phyloP scores from a whole-genome alignment of 2,797 vertebrate genomes.

The Scolopax rusticola region DNA sequence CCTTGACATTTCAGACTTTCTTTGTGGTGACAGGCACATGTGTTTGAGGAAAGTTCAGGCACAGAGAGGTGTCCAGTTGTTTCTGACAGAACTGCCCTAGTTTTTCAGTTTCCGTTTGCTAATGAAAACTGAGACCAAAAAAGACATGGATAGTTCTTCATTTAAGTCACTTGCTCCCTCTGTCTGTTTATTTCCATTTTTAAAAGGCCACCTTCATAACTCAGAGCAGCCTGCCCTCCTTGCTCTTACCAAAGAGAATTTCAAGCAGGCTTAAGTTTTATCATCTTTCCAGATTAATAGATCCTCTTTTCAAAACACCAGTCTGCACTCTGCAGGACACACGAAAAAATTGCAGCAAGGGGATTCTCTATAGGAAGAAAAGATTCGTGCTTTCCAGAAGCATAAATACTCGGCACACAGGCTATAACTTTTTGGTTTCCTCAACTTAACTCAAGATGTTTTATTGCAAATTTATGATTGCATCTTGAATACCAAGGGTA shows the following conservation, averaged over 20 bases:
- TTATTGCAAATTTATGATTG: slow-evolving; percentile 13
- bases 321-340: slow-evolving; percentile 71
- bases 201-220: slow-evolving; percentile 74
- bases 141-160: slow-evolving; percentile 14
- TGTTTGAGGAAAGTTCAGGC: not conserved
- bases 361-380: not conserved
- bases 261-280: slow-evolving; percentile 36
- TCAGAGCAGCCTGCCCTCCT: slow-evolving; percentile 50
- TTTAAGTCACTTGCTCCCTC: slow-evolving; percentile 47
- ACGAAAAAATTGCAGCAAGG: slow-evolving; percentile 14
- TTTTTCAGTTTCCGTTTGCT: slow-evolving; percentile 22
- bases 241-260: slow-evolving; percentile 45
- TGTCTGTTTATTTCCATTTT: slow-evolving; percentile 72
- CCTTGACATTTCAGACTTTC: not conserved
- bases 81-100: not conserved
- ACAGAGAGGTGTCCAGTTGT: not conserved
- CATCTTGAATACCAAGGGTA: not conserved
- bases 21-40: not conserved
- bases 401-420: slow-evolving; percentile 1
- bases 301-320: slow-evolving; percentile 64
- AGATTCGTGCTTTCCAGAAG: not conserved
- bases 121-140: slow-evolving; percentile 38
- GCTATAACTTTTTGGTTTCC: not conserved
- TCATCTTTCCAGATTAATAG: slow-evolving; percentile 10
- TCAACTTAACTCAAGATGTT: not conserved